Percentiles rank a stretch among this genome's conserved stretches.
Conservation (phyloP, 2,113 vertebrate species). For the Calidris pygmaea region DNA sequence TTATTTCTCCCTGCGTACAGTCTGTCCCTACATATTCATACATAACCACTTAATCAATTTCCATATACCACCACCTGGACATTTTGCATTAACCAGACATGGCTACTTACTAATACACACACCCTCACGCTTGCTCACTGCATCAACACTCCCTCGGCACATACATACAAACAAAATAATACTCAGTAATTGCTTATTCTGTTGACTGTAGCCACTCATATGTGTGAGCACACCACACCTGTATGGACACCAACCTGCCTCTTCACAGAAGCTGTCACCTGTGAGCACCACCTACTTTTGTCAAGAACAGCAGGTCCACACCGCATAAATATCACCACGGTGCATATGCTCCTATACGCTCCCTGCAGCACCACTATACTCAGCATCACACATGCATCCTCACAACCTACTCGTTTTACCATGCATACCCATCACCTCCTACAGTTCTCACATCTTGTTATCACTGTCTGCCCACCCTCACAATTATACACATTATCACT, state of each 20-base stretch:
- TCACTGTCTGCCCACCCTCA: slow-evolving; percentile 12
- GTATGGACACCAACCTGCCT: neutral
- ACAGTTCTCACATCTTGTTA: slow-evolving; percentile 5
- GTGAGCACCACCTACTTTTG: neutral
- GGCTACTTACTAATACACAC: neutral
- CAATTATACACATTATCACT: slow-evolving; percentile 3
- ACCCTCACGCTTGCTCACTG: neutral
- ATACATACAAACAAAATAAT: neutral
- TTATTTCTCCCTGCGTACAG: neutral
- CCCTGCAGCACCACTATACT: neutral
- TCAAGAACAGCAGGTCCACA: neutral
- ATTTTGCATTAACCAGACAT: neutral
- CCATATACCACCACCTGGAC: neutral
- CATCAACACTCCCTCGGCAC: neutral
- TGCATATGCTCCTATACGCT: neutral
- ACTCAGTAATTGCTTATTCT: neutral
- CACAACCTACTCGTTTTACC: neutral
- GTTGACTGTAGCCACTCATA: neutral
- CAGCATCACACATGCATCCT: neutral
- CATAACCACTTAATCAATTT: neutral
- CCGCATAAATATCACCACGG: neutral
- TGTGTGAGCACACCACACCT: neutral
- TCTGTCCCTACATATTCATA: neutral
- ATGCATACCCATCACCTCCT: slow-evolving; percentile 33
- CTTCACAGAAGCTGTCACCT: neutral